phyloP scores from a whole-genome alignment of 2,888 invertebrate genomes.

The Allygus modestus region DNA sequence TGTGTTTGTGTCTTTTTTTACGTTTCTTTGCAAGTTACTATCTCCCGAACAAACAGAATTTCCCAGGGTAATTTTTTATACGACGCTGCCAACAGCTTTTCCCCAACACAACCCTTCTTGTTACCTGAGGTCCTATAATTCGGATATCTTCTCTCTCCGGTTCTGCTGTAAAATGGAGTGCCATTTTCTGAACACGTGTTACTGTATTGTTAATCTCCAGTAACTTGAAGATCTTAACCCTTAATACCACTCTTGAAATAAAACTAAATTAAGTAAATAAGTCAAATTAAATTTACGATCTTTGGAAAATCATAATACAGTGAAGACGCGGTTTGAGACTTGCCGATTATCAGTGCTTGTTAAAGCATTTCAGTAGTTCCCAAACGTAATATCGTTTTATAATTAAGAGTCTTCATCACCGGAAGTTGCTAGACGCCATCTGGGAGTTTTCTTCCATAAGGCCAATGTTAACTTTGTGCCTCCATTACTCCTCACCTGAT shows the following conservation, averaged over 20 bases:
- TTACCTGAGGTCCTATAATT: constrained; percentile 43
- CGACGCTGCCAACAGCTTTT: constrained; percentile 44
- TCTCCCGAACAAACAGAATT: constrained; percentile 58
- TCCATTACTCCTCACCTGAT: no score
- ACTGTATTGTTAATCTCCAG: constrained; percentile 29
- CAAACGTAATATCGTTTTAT: no score
- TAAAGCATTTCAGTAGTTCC: no score
- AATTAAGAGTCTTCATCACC: no score
- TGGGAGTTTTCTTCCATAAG: no score
- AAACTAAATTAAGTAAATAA: neutral
- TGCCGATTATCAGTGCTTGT: no score
- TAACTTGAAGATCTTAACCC: neutral
- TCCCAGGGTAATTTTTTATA: constrained; percentile 59
- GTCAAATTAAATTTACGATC: no score
- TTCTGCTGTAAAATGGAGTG: constrained; percentile 10
- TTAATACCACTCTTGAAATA: neutral
- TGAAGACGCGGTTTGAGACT: no score
- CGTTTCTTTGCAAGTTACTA: constrained; percentile 56
- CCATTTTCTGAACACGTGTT: constrained; percentile 49
- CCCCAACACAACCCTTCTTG: constrained; percentile 53
- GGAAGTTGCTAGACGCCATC: no score
- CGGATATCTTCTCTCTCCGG: neutral
- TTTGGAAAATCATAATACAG: no score
- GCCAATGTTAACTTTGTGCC: no score
- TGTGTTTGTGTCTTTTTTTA: constrained; percentile 57